phyloP scores from a whole-genome alignment of 1,140 invertebrate species.

The Panagrolaimus sp. region DNA sequence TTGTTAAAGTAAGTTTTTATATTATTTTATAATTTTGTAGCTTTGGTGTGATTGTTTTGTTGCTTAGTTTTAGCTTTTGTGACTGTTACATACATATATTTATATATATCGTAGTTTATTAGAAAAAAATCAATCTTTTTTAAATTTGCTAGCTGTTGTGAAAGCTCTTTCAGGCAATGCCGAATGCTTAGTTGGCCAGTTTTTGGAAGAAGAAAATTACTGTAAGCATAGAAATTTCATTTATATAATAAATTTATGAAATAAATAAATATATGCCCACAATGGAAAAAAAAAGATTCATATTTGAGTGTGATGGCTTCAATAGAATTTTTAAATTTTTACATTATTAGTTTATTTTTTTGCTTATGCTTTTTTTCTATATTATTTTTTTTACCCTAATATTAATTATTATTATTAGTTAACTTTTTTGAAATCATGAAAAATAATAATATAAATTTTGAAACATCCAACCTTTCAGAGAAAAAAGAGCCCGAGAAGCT shows the following conservation, averaged over 20 bases:
- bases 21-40: not conserved
- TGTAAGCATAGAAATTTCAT: constrained; percentile 5
- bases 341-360: too few relatives aligned
- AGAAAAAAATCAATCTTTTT: too few relatives aligned
- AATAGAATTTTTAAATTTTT: too few relatives aligned
- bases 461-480: constrained; percentile 46
- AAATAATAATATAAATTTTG: too few relatives aligned
- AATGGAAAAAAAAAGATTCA: too few relatives aligned
- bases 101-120: too few relatives aligned
- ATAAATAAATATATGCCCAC: too few relatives aligned
- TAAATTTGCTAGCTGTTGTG: not conserved
- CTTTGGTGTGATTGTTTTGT: not conserved
- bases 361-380: too few relatives aligned
- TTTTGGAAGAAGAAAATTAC: constrained; percentile 22
- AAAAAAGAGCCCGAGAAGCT: constrained; percentile 74
- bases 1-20: constrained; percentile 46
- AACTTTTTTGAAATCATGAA: too few relatives aligned
- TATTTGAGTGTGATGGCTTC: too few relatives aligned
- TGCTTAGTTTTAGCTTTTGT: constrained; percentile 12
- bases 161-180: constrained; percentile 15
- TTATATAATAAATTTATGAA: not conserved
- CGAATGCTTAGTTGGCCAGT: constrained; percentile 17
- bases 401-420: too few relatives aligned
- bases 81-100: not conserved
- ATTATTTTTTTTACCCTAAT: too few relatives aligned